phyloP scores from a whole-genome alignment of 2,888 invertebrate species.

The Gibbula magus region DNA sequence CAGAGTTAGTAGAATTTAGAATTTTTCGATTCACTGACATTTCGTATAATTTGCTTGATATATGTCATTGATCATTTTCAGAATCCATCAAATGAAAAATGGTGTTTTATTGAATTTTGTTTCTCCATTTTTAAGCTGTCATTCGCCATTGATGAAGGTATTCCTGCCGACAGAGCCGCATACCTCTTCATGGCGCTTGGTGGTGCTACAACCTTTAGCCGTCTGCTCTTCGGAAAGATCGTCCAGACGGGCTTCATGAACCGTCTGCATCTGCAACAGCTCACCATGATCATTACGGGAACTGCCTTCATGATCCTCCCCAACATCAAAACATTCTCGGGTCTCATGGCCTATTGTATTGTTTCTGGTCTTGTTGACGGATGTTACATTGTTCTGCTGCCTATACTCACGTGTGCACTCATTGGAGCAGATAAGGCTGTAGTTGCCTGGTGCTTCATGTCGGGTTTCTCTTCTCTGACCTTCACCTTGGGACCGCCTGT shows the following conservation, averaged over 20 bases:
- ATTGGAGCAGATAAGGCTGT: slow-evolving; percentile 58
- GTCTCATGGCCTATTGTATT: slow-evolving; percentile 43
- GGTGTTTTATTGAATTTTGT: neutral
- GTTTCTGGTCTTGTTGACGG: slow-evolving; percentile 64
- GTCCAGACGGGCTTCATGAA: slow-evolving; percentile 55
- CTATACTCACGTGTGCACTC: slow-evolving; percentile 57
- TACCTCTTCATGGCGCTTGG: slow-evolving; percentile 61
- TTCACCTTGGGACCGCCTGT: slow-evolving; percentile 66
- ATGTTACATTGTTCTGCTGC: slow-evolving; percentile 64
- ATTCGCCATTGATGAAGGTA: slow-evolving; percentile 58
- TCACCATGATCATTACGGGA: slow-evolving; percentile 65
- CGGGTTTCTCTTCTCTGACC: slow-evolving; percentile 58
- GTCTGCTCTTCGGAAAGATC: slow-evolving; percentile 65
- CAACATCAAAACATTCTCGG: slow-evolving; percentile 51
- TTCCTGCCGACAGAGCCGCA: slow-evolving; percentile 54
- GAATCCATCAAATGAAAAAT: too few species aligned
- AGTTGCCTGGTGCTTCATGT: slow-evolving; percentile 65
- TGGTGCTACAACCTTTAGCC: slow-evolving; percentile 58
- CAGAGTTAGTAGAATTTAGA: too few species aligned
- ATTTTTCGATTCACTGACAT: too few species aligned
- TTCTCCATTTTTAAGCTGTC: slow-evolving; percentile 49
- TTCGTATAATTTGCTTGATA: too few species aligned
- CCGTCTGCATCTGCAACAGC: slow-evolving; percentile 63
- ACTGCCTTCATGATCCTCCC: slow-evolving; percentile 62
- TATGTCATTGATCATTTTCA: too few species aligned